Conservation (phyloP, 30 jellyfish, hydroid and myxozoan genomes). For the Pseudorhiza aurosa region DNA sequence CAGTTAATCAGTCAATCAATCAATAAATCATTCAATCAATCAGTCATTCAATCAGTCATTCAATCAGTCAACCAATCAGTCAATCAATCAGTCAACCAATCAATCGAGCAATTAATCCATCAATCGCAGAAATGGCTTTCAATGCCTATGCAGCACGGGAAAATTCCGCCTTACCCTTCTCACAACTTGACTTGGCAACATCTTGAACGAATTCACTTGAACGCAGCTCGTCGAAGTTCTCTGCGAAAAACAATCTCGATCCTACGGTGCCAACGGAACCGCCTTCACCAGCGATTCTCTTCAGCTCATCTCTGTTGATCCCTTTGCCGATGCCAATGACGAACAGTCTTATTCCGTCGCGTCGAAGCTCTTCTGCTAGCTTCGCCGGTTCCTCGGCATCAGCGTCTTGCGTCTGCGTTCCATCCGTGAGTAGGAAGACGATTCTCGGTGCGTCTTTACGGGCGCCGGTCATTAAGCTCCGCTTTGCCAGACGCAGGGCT, state of each 20-base stretch:
- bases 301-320: conserved; percentile 66
- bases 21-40: too few relatives aligned
- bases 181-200: conserved; percentile 47
- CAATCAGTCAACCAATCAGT: too few relatives aligned
- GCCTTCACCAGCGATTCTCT: conserved; percentile 82
- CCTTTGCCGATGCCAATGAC: conserved; percentile 86
- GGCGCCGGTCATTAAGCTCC: conserved; percentile 78
- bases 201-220: conserved; percentile 52
- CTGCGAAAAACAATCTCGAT: conserved; percentile 59
- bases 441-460: conserved; percentile 76
- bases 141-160: too few relatives aligned
- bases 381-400: conserved; percentile 81
- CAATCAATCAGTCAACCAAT: too few relatives aligned
- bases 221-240: conserved; percentile 58
- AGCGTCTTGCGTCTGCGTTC: conserved; percentile 81
- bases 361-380: conserved; percentile 65
- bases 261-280: too few relatives aligned
- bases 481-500: conserved; percentile 83
- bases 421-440: conserved; percentile 86
- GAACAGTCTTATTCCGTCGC: conserved; percentile 59
- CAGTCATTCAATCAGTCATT: too few relatives aligned
- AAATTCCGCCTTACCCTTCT: conserved; percentile 61
- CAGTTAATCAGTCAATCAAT: too few relatives aligned
- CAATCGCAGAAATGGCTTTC: too few relatives aligned
- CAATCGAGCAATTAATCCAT: too few relatives aligned